A percentile compares a stretch with the other conserved stretches of the same genome.
Evolutionary conservation across 2,888 invertebrate species (phyloP).

Genomic region (Fabriciana adippe): DNA sequence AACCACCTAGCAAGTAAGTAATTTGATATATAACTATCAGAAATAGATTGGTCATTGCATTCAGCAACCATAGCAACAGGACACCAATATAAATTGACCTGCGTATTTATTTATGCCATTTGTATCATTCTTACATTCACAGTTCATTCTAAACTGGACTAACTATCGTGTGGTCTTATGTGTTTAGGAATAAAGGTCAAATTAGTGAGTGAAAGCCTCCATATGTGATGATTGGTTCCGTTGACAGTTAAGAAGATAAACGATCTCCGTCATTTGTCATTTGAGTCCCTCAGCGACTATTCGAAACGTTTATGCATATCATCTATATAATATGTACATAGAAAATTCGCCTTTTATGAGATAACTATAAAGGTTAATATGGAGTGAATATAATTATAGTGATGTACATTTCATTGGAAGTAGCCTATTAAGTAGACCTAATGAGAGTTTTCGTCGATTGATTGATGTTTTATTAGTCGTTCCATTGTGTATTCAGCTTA

Average conservation of each 20-base stretch:
- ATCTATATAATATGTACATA: constrained; percentile 27
- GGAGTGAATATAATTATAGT: not conserved
- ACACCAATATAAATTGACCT: constrained; percentile 40
- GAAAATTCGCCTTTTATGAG: constrained; percentile 23
- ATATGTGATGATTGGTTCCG: constrained; percentile 76
- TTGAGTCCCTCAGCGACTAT: constrained; percentile 59
- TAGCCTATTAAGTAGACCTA: constrained; percentile 74
- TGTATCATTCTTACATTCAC: not conserved
- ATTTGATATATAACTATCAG: constrained; percentile 44
- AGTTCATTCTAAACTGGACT: constrained; percentile 15
- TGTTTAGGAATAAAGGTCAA: constrained; percentile 16
- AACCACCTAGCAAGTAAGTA: too few relatives aligned
- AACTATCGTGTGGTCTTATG: not conserved
- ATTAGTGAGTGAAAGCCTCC: constrained; percentile 49
- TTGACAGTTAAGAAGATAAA: constrained; percentile 80
- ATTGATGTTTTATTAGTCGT: constrained; percentile 60
- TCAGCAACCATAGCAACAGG: constrained; percentile 50
- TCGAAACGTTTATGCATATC: constrained; percentile 47
- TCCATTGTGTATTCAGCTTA: constrained; percentile 30
- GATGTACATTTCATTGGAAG: constrained; percentile 44
- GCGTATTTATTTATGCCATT: not conserved
- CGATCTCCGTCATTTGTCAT: constrained; percentile 77
- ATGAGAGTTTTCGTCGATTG: constrained; percentile 66
- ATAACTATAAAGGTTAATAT: not conserved
- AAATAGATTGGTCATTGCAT: constrained; percentile 55